A percentile compares a stretch with the other conserved stretches of the same genome.
These are phyloP conservation scores for Okapia johnstoni DNA, from an alignment of 2,113 vertebrate species.

Conservation along the genomic window DNA sequence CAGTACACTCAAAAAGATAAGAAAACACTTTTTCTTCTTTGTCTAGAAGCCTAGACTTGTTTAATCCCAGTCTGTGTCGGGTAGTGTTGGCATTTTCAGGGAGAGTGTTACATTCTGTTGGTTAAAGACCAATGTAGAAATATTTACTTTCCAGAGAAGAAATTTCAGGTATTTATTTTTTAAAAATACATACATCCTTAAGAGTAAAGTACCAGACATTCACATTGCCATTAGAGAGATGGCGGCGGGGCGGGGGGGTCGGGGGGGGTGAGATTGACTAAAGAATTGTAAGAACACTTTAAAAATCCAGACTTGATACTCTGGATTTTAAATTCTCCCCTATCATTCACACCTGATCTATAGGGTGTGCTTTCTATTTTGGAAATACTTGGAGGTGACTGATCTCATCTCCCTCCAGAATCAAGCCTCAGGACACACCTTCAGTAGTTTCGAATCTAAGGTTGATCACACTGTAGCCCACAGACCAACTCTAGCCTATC, in stretches of 20 bases:
- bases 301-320: background rate
- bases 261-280: background rate
- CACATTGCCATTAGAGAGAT: background rate
- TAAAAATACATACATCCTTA: background rate
- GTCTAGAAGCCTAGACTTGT: slow-evolving; percentile 55
- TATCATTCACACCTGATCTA: background rate
- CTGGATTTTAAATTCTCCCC: background rate
- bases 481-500: background rate
- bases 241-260: accelerated
- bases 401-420: background rate
- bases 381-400: background rate
- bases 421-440: background rate
- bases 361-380: background rate
- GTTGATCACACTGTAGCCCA: background rate
- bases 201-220: background rate
- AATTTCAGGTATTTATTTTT: slow-evolving; percentile 46
- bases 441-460: background rate
- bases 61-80: background rate
- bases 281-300: background rate
- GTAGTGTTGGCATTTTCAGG: slow-evolving; percentile 22
- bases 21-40: slow-evolving; percentile 50
- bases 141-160: slow-evolving; percentile 40
- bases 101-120: slow-evolving; percentile 11
- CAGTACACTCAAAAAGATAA: slow-evolving; percentile 42
- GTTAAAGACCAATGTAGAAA: background rate